phyloP scores from a whole-genome alignment of 2,797 vertebrate genomes.

The Aphelocoma californica region DNA sequence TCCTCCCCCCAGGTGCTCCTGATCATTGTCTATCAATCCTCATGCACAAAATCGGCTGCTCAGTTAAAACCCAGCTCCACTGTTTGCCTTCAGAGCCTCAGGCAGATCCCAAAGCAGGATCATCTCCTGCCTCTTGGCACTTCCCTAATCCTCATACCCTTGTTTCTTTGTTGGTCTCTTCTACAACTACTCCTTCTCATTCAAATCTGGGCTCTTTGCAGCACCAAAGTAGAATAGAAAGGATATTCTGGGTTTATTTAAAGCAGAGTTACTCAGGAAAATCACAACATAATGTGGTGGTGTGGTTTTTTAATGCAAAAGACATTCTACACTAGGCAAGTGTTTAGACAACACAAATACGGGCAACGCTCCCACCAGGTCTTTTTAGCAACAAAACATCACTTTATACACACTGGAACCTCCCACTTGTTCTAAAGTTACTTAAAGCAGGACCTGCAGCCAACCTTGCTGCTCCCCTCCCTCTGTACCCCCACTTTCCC shows the following conservation, averaged over 20 bases:
- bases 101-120: neutral
- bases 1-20: neutral
- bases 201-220: neutral
- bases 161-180: neutral
- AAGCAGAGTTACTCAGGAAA: neutral
- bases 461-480: neutral
- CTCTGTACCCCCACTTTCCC: neutral
- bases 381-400: neutral
- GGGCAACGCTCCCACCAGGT: neutral
- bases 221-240: neutral
- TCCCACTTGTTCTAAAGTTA: neutral
- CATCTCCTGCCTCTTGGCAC: neutral
- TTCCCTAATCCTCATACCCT: neutral
- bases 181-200: neutral
- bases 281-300: accelerated
- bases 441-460: neutral
- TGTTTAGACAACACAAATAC: neutral
- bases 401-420: neutral
- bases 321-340: neutral
- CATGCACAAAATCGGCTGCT: neutral
- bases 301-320: neutral
- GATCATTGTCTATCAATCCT: neutral
- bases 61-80: neutral
- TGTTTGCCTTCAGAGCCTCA: neutral
- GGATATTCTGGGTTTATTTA: neutral